These are phyloP conservation scores for Merluccius polli DNA, from an alignment of 2,797 vertebrate species.

Conservation along the genomic window DNA sequence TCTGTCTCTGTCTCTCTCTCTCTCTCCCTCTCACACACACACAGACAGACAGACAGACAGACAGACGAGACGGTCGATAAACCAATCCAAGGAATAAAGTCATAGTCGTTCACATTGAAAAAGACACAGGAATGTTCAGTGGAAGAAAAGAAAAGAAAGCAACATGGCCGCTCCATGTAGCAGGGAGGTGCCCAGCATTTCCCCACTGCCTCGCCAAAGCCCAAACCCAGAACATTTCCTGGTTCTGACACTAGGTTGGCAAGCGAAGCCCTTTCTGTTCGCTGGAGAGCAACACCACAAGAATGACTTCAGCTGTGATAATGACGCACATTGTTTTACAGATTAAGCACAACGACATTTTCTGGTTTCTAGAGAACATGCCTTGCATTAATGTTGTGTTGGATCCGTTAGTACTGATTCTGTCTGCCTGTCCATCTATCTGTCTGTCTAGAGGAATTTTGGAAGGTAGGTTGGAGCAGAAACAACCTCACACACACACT, in stretches of 20 bases:
- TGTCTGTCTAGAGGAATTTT: conserved; percentile 53
- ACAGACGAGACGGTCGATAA: no score
- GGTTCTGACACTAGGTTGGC: conserved; percentile 63
- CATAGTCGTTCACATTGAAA: background rate
- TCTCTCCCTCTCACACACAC: no score
- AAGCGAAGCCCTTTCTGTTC: conserved; percentile 28
- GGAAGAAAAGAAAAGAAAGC: background rate
- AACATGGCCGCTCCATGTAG: background rate
- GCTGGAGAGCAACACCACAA: conserved; percentile 44
- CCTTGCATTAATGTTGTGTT: background rate
- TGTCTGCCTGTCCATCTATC: conserved; percentile 45
- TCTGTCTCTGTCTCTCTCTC: no score
- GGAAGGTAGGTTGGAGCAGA: conserved; percentile 47
- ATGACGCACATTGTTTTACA: background rate
- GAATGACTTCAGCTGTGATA: conserved; percentile 41
- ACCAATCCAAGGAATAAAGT: no score
- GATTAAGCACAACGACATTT: conserved; percentile 36
- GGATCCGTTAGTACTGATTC: background rate
- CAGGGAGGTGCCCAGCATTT: conserved; percentile 30
- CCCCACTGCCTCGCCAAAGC: conserved; percentile 48
- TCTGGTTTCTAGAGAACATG: background rate
- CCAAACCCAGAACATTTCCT: conserved; percentile 63
- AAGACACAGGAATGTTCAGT: background rate
- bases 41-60: no score
- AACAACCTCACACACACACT: conserved; percentile 16